Evolutionary conservation across 2,113 vertebrate genomes (phyloP), one percentile per base, ranked within the genome.

Genomic region (Noturus placidus): DNA sequence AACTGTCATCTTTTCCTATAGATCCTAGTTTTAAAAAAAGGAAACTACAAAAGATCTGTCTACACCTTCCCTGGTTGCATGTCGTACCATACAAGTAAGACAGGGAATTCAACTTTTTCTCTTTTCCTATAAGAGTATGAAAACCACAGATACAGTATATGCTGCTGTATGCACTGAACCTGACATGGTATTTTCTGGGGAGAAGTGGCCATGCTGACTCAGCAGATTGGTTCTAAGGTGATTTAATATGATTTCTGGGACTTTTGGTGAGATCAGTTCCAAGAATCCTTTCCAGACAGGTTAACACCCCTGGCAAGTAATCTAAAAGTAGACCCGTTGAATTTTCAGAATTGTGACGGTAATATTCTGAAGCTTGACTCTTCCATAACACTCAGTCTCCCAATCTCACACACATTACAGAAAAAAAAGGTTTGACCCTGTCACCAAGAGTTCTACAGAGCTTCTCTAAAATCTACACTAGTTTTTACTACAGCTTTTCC

Each of bases 391-490:
- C 54, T 20, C 78, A 22, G 1, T 63, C 86, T 67, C 80, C 70
- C 56, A n/a, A 33, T 78, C 42, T 30, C 63, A 65, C 65, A 20
- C 35, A 74, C 30, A 65, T 78, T 76, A 86, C 25, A 46, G 20
- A 35, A 82, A 84, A 35, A 82, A 84, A 81, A 25, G 87, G 59
- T 88, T 84, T 87, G 84, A n/a, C 74, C 54, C 80, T 22, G 56
- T 81, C 82, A 84, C 19, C 33, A 69, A 79, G 72, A 69, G 5
- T n/a, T 33, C 33, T 50, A 69, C 72, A 54, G 54, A 74, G 35
- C 65, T 52, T 56, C 6, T 27, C 5, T 74, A 8, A 15, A 77
- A 38, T 25, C 13, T 38, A n/a, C 19, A 11, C 22, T 35, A 61
- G 17, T 42, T 85, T 76, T 77, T 25, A 72, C 17, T 15, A 77